These are phyloP conservation scores for Vanacampus margaritifer DNA, from an alignment of 2,113 vertebrate species.

Conservation along the genomic window DNA sequence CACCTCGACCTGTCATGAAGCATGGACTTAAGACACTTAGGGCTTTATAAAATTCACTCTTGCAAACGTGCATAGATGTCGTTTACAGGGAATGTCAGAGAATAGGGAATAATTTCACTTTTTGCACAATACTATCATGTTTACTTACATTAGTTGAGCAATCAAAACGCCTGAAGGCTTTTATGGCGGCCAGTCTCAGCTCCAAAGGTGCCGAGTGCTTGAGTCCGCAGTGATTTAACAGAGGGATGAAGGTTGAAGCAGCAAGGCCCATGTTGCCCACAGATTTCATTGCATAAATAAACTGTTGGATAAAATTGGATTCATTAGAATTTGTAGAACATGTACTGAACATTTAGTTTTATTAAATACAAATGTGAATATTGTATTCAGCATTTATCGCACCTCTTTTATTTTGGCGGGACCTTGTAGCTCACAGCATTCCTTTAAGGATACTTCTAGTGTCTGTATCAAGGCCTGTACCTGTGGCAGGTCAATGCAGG, in stretches of 20 bases:
- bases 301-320: constrained; percentile 49
- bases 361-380: constrained; percentile 30
- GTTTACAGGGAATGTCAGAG: too few relatives aligned
- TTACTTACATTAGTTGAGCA: constrained; percentile 75
- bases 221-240: constrained; percentile 64
- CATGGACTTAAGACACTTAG: neutral
- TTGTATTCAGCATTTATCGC: constrained; percentile 58
- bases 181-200: constrained; percentile 74
- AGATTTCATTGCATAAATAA: constrained; percentile 77
- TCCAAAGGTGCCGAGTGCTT: constrained; percentile 37
- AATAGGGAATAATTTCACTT: neutral
- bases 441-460: constrained; percentile 65
- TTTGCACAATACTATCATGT: neutral
- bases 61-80: neutral
- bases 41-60: neutral
- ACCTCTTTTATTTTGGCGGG: constrained; percentile 53
- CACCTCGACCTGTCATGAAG: constrained; percentile 35
- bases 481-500: constrained; percentile 68
- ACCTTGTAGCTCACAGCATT: constrained; percentile 56
- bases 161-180: constrained; percentile 82
- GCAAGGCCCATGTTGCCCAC: constrained; percentile 78
- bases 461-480: constrained; percentile 68
- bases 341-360: neutral
- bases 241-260: constrained; percentile 57
- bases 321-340: neutral